Base-by-base conservation (phyloP, 2,888 invertebrate genomes). In the Drosophila ezoana region DNA sequence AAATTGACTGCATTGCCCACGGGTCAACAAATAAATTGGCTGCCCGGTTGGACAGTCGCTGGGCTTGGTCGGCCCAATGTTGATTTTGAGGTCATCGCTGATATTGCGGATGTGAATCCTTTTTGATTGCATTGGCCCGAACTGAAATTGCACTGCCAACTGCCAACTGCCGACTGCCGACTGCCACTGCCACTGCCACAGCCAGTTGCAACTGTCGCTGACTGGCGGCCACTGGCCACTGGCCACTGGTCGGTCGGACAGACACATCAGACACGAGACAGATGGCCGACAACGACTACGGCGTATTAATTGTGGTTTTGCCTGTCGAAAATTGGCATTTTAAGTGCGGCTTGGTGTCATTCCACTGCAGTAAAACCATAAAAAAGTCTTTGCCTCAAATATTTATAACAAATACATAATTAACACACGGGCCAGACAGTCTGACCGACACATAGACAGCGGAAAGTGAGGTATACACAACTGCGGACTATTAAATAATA, bases 1-100 rank as follows among this genome's bases (percentile, higher is more conserved):
- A 89, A 89, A 86, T 87, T 86, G 86, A 86, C 85, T 86, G 85
- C 89, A 86, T 86, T 87, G 85, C 85, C 85, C 86, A 86, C 86
- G 89, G 85, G 89, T 86, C 85, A 89, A 89, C 83, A 84, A 84
- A 84, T 84, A 84, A 84, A 84, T 84, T 84, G 83, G 83, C 77
- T 84, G 69, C 43, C 70, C 68, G 63, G 57, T 41, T 44, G 63
- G 61, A 59, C 67, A 37, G 57, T 23, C 51, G 13, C 33, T n/a
- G 16, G 45, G 14, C 41, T 8, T 13, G 44, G 20, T 16, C 49
- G 41, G 61, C 28, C 53, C 63, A 68, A 85, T 87, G 88, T 89
- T 89, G 85, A 89, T 89, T 86, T 86, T 86, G 89, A 85, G 85
- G 89, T 87, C 89, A 85, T 82, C 83, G 77, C 70, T 80, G 89